These are phyloP conservation scores for Drosophila pandora DNA, from an alignment of 1,140 invertebrate genomes.

Conservation along the genomic window DNA sequence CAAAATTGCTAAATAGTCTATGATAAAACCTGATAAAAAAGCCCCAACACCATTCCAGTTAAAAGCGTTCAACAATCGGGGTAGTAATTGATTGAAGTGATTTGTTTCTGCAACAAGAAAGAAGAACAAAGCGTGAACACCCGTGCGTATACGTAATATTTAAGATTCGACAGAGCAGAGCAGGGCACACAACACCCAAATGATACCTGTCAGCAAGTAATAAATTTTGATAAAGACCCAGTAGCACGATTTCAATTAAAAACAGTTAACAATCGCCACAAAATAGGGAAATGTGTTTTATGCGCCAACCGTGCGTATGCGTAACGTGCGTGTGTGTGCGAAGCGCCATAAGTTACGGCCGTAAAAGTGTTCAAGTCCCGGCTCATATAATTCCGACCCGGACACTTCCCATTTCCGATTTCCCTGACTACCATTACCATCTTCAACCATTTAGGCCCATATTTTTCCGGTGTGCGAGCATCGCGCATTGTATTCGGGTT, in stretches of 20 bases:
- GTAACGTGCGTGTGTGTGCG: constrained; percentile 25
- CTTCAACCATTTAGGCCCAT: constrained; percentile 21
- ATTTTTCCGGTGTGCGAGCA: constrained; percentile 45
- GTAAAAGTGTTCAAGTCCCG: constrained; percentile 38
- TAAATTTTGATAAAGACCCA: background rate
- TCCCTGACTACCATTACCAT: background rate
- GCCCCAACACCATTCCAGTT: constrained; percentile 11
- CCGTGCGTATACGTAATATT: constrained; percentile 3
- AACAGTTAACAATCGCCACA: constrained; percentile 33
- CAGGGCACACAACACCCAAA: background rate
- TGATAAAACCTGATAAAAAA: constrained; percentile 31
- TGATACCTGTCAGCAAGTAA: background rate
- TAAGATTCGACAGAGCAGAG: background rate
- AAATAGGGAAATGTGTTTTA: constrained; percentile 30
- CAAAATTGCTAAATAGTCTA: constrained; percentile 15
- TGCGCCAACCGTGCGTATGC: constrained; percentile 52
- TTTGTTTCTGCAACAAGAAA: background rate
- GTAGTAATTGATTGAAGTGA: background rate
- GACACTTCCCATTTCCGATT: constrained; percentile 4
- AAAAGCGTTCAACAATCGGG: background rate
- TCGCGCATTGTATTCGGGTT: constrained; percentile 35
- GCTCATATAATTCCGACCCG: constrained; percentile 25
- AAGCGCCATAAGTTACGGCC: constrained; percentile 22
- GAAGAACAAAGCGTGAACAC: background rate
- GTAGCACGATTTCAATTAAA: constrained; percentile 46